Conservation (phyloP, 2,888 invertebrate species). For the Arge pagana region DNA sequence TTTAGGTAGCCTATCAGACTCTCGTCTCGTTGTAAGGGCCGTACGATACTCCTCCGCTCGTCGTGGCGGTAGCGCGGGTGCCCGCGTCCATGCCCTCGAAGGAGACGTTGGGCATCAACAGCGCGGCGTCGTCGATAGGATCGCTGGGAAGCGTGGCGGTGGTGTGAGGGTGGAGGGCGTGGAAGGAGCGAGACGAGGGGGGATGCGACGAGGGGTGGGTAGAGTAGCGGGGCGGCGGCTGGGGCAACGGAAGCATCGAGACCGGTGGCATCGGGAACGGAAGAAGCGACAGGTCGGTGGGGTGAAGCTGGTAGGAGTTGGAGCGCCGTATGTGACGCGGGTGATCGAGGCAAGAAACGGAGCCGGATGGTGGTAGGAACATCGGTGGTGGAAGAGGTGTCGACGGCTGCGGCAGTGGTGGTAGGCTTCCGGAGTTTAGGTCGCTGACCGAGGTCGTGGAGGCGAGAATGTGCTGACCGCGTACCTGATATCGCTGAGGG, state of each 20-base stretch:
- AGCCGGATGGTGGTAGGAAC: no score
- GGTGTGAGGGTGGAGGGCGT: no score
- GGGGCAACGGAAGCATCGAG: constrained; percentile 8
- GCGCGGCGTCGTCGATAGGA: constrained; percentile 48
- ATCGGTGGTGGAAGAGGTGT: neutral
- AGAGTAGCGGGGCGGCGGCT: constrained; percentile 3
- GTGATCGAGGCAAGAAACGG: neutral
- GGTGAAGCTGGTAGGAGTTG: neutral
- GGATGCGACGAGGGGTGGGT: no score
- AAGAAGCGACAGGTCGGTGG: no score
- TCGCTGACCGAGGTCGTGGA: constrained; percentile 56
- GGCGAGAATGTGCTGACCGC: constrained; percentile 55
- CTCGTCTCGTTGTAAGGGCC: constrained; percentile 56
- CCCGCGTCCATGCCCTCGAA: no score
- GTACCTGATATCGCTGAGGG: constrained; percentile 87
- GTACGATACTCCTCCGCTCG: constrained; percentile 41
- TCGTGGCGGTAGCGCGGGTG: constrained; percentile 51
- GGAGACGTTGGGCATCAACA: constrained; percentile 52
- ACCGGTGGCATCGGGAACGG: no score
- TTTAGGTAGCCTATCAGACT: no score
- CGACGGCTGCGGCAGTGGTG: constrained; percentile 50
- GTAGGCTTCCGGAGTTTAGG: constrained; percentile 35
- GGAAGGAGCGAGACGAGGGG: no score
- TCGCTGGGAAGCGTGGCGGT: no score
- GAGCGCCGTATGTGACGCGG: neutral